These are phyloP conservation scores for Parus major DNA, from an alignment of 2,113 vertebrate species.

Conservation along the genomic window DNA sequence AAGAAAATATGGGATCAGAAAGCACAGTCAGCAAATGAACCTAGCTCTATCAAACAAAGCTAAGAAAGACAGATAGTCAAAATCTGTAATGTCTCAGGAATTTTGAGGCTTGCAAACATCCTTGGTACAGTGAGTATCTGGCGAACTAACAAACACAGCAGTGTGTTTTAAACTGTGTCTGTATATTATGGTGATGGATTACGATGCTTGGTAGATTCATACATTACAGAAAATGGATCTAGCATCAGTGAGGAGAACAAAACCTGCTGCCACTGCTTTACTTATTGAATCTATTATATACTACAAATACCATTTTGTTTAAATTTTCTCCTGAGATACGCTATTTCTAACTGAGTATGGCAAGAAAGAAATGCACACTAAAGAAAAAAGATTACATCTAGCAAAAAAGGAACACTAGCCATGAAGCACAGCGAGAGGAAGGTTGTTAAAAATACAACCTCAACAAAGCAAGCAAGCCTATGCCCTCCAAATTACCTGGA, in stretches of 20 bases:
- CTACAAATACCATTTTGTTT: background rate
- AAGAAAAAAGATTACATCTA: background rate
- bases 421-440: background rate
- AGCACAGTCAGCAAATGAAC: background rate
- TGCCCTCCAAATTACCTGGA: constrained; percentile 80
- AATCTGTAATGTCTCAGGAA: background rate
- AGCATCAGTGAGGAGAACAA: background rate
- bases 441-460: background rate
- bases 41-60: background rate
- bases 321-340: background rate
- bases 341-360: background rate
- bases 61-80: background rate
- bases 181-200: background rate
- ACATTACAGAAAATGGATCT: background rate
- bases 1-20: background rate
- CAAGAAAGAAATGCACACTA: background rate
- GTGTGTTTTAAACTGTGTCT: background rate
- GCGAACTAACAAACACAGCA: background rate
- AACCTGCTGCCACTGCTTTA: background rate
- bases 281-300: background rate
- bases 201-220: background rate
- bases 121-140: background rate
- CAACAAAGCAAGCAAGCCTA: background rate
- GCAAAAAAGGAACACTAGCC: background rate
- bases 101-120: background rate